phyloP scores from a whole-genome alignment of 2,113 vertebrate genomes.

The Cynoglossus semilaevis region DNA sequence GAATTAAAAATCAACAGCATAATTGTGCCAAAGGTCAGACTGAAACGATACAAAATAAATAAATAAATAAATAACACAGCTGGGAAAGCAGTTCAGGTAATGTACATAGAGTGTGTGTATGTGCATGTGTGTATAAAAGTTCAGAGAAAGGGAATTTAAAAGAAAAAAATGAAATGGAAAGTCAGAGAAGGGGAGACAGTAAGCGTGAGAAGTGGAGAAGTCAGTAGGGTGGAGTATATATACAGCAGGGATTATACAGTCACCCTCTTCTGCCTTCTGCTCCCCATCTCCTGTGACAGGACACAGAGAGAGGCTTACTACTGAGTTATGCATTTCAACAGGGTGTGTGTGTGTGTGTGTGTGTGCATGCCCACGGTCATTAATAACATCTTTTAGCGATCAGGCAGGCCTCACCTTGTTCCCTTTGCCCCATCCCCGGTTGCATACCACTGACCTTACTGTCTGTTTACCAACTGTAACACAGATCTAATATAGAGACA shows the following conservation, averaged over 20 bases:
- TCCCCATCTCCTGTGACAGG: conserved; percentile 67
- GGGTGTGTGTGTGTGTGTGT: conserved; percentile 41
- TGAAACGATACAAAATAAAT: conserved; percentile 33
- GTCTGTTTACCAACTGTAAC: conserved; percentile 30
- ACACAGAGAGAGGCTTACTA: conserved; percentile 69
- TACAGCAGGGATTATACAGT: conserved; percentile 73
- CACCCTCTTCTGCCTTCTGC: conserved; percentile 70
- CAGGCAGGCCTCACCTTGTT: conserved; percentile 35
- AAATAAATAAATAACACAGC: conserved; percentile 31
- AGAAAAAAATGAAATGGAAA: conserved; percentile 39
- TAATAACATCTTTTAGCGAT: conserved; percentile 62
- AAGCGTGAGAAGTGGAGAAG: conserved; percentile 50
- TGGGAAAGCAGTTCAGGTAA: conserved; percentile 42
- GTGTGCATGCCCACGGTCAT: conserved; percentile 41
- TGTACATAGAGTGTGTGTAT: too few relatives aligned
- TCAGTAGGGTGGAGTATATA: conserved; percentile 65
- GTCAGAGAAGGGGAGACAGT: conserved; percentile 9
- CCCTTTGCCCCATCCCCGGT: conserved; percentile 42
- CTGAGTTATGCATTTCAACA: conserved; percentile 66
- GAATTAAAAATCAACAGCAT: too few relatives aligned
- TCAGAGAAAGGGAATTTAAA: conserved; percentile 23
- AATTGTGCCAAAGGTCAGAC: conserved; percentile 35
- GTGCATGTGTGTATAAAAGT: conserved; percentile 36
- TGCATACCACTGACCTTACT: conserved; percentile 40
- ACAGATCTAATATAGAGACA: conserved; percentile 25